Conservation (phyloP, 2,113 vertebrate species). For the Noctilio leporinus region DNA sequence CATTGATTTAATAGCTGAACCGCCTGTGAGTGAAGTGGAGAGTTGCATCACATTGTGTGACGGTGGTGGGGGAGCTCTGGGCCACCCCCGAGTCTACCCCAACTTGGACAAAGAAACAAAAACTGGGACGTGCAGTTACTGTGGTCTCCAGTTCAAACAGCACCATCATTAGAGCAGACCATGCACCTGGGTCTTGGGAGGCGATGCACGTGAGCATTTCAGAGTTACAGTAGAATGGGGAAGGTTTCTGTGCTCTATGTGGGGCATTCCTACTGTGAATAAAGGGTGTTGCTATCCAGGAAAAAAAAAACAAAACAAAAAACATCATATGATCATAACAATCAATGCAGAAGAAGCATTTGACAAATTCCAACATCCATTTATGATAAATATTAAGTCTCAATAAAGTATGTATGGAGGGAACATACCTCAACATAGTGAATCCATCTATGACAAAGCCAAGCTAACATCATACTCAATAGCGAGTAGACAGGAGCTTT, state of each 20-base stretch:
- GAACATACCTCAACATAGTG: no score
- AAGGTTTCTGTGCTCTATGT: not conserved
- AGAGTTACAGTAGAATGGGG: not conserved
- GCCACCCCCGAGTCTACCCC: conserved; percentile 96
- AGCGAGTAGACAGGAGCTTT: no score
- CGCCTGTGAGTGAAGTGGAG: conserved; percentile 84
- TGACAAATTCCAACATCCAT: no score
- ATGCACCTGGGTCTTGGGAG: not conserved
- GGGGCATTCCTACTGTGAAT: not conserved
- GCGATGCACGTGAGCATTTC: not conserved
- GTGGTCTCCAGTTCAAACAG: conserved; percentile 93
- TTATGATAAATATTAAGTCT: no score
- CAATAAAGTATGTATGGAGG: no score
- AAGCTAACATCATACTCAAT: no score
- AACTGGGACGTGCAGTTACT: conserved; percentile 95
- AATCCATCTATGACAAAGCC: no score
- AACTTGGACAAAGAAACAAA: conserved; percentile 98
- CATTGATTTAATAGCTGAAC: conserved; percentile 92
- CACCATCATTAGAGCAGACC: conserved; percentile 85
- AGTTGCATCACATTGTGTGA: conserved; percentile 90
- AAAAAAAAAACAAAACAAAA: no score
- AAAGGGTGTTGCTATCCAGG: not conserved
- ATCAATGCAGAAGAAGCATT: no score
- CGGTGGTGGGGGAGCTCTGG: conserved; percentile 93
- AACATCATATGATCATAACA: no score